Evolutionary conservation across 2,797 vertebrate genomes (phyloP), one percentile per base, ranked within the genome.

Genomic region (Darevskia mixta): DNA sequence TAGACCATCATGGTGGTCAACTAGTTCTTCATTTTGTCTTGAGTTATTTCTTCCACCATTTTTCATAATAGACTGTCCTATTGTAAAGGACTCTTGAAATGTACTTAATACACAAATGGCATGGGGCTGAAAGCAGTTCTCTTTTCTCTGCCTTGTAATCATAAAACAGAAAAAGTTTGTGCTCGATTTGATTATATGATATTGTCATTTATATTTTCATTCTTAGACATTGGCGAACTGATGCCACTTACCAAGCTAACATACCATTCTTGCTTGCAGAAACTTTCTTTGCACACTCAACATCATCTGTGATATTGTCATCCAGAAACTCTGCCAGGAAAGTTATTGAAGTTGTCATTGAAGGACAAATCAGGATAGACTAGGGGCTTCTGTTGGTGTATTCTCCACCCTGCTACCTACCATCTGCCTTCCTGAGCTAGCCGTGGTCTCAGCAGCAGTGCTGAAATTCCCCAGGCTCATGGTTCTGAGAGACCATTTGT

Each of bases 251-350:
- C 86, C 86, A 87, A 75, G 29, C 81, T 20, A 87, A n/a, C 86
- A 87, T 87, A 27, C 79, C 86, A 1, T 10, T 5, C 9, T 61
- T 41, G 38, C 18, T 75, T 17, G 2, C 15, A 8, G 79, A 55
- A 73, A 87, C 69, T 66, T 45, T 20, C 55, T 87, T 87, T 32
- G 69, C 86, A 82, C 86, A 87, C 61, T 64, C 20, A 81, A 87
- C 8, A 27, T 87, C 86, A n/a, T 87, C 86, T 69, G 23, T 7
- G 18, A 87, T 77, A 55, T 87, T 1, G 32, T 87, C 86, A 83
- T 87, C 72, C 4, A 87, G 86, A 32, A 87, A 87, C 4, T 38
- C 86, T 87, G 73, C 29, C n/a, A 67, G 27, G 32, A 64, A 87
- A 69, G 17, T 10, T 5, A 81, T 64, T 20, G 38, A 72, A 79